phyloP scores from a whole-genome alignment of 2,888 invertebrate genomes.

The Conistra vaccinii region DNA sequence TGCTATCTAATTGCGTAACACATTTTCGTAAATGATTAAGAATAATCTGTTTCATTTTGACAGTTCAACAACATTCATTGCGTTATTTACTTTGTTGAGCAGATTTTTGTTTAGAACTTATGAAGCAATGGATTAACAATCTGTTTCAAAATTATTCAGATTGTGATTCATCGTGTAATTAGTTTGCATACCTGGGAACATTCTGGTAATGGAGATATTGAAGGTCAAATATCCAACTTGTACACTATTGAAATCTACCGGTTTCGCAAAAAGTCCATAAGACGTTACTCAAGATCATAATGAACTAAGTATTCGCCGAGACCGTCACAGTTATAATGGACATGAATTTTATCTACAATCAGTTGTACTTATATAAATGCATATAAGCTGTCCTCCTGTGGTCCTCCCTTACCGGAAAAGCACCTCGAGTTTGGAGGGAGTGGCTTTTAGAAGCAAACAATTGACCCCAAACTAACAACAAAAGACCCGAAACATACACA shows the following conservation, averaged over 20 bases:
- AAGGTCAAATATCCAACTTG: background rate
- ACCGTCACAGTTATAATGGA: slow-evolving; percentile 24
- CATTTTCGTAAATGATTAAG: too few species aligned
- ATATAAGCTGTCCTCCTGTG: slow-evolving; percentile 32
- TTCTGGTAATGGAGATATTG: background rate
- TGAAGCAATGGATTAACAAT: too few species aligned
- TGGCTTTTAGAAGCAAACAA: slow-evolving; percentile 48
- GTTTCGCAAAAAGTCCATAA: slow-evolving; percentile 9
- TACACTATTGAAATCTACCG: background rate
- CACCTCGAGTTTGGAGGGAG: slow-evolving; percentile 25
- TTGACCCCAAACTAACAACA: slow-evolving; percentile 45
- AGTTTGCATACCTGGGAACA: background rate
- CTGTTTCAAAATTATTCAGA: too few species aligned
- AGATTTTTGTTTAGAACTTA: too few species aligned
- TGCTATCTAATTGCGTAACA: too few species aligned
- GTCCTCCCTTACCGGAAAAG: slow-evolving; percentile 46
- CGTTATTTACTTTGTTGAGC: too few species aligned
- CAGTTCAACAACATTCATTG: too few species aligned
- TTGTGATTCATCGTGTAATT: too few species aligned
- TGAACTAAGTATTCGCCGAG: background rate
- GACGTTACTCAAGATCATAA: background rate
- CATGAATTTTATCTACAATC: slow-evolving; percentile 45
- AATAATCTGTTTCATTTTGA: too few species aligned
- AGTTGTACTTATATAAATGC: slow-evolving; percentile 33
- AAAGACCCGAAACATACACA: slow-evolving; percentile 27